Base-by-base conservation (phyloP, 2,888 invertebrate genomes). In the Schrankia costaestrigalis region DNA sequence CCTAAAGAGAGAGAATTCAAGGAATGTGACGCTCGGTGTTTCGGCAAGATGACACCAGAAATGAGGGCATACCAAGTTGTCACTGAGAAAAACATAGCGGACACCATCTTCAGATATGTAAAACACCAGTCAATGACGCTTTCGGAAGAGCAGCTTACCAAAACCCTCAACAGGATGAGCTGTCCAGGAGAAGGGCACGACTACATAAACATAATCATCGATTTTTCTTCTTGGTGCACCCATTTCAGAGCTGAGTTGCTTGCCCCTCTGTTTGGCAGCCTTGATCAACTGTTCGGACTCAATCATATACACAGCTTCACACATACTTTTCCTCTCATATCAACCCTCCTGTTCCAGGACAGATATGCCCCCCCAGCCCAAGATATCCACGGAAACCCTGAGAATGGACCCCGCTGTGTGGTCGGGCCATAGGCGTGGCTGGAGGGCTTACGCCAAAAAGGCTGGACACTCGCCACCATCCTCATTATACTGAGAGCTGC, bases 61-160 rank as follows among this genome's bases (percentile, higher is more conserved):
- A 29, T 29, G 19, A 10, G 29, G 8, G 19, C 22, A 2, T 29
- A 29, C 12, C 29, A 29, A 11, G 29, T 29, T 9, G 29, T 29
- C 3, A 29, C 29, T 9, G 29, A 29, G 9, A 29, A 29, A 9
- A 29, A 29, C 22, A 10, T 29, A 6, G 19, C 29, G 2, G 22
- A 29, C 8, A 21, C n/a, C 5, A 29, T 29, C 2, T 29, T 29
- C 12, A 19, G 21, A n/a, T 29, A 29, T n/a, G 13, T 28, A 15
- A 28, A 18, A 10, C 28, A 28, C 11, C 28, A 28, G 8, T 28
- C 15, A 9, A 23, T 30, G 22, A 13, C 23, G 7, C 23, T 22
- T 11, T 23, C 23, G 5, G 14, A 15, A 23, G 12, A 18, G 11
- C 24, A 31, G 7, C 24, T 24, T 6, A 11, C 24, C 11, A 24